These are phyloP conservation scores for Rhabdomys dilectus DNA, from an alignment of 2,113 vertebrate species.

Conservation along the genomic window DNA sequence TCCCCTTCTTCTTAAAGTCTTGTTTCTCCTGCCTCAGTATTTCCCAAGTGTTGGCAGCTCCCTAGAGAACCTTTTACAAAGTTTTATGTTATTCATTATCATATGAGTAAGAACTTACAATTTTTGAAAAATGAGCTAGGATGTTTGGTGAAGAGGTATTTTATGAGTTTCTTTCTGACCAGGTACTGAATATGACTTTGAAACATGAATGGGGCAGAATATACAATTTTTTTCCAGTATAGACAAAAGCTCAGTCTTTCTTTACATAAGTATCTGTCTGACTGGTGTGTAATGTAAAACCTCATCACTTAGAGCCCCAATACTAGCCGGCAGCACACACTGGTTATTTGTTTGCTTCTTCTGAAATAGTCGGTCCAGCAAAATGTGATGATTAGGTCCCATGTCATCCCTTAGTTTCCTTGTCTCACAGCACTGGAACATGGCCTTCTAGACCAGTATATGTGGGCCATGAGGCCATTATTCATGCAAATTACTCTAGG, in stretches of 20 bases:
- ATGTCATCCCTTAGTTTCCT: accelerated
- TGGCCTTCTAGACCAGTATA: not conserved
- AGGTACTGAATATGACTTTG: not conserved
- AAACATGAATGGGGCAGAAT: not conserved
- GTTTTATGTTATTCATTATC: not conserved
- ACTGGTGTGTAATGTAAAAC: not conserved
- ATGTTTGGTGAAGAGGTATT: not conserved
- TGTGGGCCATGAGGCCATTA: not conserved
- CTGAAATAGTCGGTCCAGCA: not conserved
- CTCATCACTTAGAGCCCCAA: not conserved
- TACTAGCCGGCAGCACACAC: not conserved
- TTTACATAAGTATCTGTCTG: not conserved
- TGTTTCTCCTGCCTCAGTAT: not conserved
- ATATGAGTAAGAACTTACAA: not conserved
- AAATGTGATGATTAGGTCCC: not conserved
- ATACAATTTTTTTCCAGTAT: not conserved
- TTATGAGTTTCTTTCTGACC: not conserved
- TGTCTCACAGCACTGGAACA: not conserved
- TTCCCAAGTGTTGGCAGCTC: not conserved
- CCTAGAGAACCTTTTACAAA: not conserved
- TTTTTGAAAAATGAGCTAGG: constrained; percentile 19
- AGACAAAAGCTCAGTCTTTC: not conserved
- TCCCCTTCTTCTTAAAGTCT: not conserved
- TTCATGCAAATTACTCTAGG: not conserved
- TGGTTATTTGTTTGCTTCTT: not conserved